A percentile compares a stretch with the other conserved stretches of the same genome.
phyloP scores from a whole-genome alignment of 2,113 vertebrate genomes.

The Lamprologus lemairii region DNA sequence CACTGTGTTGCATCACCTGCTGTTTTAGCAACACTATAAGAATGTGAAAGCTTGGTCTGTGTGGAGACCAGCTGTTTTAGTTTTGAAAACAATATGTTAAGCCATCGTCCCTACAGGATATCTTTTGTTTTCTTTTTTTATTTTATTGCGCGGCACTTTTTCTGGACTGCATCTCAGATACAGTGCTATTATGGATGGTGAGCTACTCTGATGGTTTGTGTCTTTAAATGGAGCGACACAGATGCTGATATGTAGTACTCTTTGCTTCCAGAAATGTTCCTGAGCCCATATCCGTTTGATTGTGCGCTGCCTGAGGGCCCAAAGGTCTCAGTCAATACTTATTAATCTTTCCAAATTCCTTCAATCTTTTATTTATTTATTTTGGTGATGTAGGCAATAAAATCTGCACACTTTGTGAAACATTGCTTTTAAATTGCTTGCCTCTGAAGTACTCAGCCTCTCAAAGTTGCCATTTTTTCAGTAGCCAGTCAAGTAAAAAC shows the following conservation, averaged over 20 bases:
- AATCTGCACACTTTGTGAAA: background rate
- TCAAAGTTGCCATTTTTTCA: background rate
- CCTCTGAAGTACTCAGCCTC: background rate
- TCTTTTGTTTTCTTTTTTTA: background rate
- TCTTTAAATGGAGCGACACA: background rate
- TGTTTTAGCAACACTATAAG: background rate
- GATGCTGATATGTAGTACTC: background rate
- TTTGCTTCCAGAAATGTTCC: background rate
- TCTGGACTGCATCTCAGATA: background rate
- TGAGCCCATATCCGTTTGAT: background rate
- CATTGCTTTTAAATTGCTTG: background rate
- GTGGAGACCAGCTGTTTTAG: background rate
- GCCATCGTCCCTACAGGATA: background rate
- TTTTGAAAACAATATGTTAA: background rate
- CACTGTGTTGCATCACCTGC: background rate
- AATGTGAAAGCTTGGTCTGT: background rate
- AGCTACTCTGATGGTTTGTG: background rate
- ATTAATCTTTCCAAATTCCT: background rate
- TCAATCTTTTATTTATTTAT: background rate
- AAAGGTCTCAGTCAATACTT: background rate
- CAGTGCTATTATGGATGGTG: background rate
- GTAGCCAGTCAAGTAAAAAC: background rate
- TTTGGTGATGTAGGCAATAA: background rate
- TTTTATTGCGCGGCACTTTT: rapidly evolving
- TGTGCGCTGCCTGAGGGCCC: background rate